phyloP scores from a whole-genome alignment of 2,888 invertebrate genomes.

The Andrena trimmerana region DNA sequence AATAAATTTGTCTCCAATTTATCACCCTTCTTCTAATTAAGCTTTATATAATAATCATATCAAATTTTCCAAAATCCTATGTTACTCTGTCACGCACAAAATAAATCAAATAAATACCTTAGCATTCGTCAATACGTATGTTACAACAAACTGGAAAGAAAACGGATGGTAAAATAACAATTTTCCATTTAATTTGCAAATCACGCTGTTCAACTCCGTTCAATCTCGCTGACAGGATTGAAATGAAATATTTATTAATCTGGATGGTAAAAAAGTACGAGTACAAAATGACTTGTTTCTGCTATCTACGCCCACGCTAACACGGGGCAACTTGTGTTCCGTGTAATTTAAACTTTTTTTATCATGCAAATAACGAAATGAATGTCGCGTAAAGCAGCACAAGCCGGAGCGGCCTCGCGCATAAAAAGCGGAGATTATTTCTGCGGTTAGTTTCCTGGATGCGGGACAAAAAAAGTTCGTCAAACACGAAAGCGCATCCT shows the following conservation, averaged over 20 bases:
- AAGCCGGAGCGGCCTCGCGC: conserved; percentile 27
- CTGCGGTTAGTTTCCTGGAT: conserved; percentile 17
- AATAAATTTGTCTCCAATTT: too few relatives aligned
- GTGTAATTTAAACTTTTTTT: conserved; percentile 45
- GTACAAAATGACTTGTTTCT: neutral
- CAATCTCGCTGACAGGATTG: neutral
- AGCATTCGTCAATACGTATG: too few relatives aligned
- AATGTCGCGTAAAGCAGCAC: conserved; percentile 36
- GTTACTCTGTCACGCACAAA: too few relatives aligned
- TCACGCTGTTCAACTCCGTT: neutral
- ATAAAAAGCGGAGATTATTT: conserved; percentile 61
- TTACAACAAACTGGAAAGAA: too few relatives aligned
- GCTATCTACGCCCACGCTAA: neutral
- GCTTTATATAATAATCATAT: too few relatives aligned
- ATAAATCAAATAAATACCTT: too few relatives aligned
- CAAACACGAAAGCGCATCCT: conserved; percentile 50
- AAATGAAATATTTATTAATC: neutral
- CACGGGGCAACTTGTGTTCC: neutral
- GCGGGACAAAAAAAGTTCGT: conserved; percentile 49
- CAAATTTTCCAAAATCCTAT: too few relatives aligned
- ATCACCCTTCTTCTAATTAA: too few relatives aligned
- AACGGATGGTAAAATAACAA: too few relatives aligned
- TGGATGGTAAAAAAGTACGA: neutral
- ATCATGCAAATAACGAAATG: conserved; percentile 48
- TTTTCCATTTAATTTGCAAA: neutral